These are phyloP conservation scores for Geopemphigus sp. DNA, from an alignment of 1,140 invertebrate species.

Conservation along the genomic window DNA sequence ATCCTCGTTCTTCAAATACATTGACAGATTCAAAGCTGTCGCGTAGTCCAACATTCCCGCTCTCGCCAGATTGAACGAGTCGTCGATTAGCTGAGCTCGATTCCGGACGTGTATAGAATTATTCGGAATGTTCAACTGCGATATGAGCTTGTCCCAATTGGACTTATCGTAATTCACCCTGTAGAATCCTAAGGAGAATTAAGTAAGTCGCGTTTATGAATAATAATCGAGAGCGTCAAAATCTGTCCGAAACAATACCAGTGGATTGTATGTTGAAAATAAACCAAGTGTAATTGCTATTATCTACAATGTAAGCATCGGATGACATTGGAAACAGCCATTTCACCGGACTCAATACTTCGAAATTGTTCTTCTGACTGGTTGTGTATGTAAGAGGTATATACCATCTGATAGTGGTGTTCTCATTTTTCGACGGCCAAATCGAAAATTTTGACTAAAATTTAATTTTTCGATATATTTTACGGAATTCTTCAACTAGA, in stretches of 20 bases:
- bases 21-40: constrained; percentile 69
- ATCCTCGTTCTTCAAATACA: constrained; percentile 59
- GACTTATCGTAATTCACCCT: constrained; percentile 71
- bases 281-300: background rate
- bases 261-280: constrained; percentile 43
- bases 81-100: constrained; percentile 83
- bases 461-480: background rate
- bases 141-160: constrained; percentile 66
- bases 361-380: background rate
- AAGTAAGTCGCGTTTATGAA: background rate
- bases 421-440: background rate
- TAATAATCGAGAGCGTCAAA: background rate
- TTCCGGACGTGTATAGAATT: constrained; percentile 66
- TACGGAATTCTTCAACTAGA: background rate
- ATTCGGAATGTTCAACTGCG: constrained; percentile 51
- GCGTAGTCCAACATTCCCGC: constrained; percentile 65
- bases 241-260: background rate
- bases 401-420: constrained; percentile 13
- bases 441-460: constrained; percentile 15
- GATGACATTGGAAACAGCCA: background rate
- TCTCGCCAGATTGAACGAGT: constrained; percentile 79
- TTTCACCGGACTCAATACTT: background rate
- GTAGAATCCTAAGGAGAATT: constrained; percentile 61
- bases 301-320: no score
- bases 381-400: constrained; percentile 27